Evolutionary conservation across 2,797 vertebrate species (phyloP).

Genomic region (Hafferia zeledoni): DNA sequence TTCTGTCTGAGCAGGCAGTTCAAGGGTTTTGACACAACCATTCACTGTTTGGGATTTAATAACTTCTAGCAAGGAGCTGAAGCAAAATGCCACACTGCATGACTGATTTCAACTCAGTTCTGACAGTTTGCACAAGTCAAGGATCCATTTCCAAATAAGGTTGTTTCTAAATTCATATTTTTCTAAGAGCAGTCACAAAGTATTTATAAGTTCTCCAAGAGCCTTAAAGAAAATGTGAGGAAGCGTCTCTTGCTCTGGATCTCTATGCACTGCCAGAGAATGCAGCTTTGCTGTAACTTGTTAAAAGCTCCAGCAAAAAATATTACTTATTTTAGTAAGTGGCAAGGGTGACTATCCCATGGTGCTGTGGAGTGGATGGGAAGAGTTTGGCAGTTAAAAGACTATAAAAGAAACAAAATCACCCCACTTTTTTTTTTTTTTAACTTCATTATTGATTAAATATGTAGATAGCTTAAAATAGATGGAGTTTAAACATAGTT

Average conservation of each 20-base stretch:
- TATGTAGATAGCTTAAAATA: neutral
- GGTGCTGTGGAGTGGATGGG: neutral
- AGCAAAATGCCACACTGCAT: neutral
- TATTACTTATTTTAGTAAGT: neutral
- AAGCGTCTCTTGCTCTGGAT: neutral
- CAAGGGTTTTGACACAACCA: neutral
- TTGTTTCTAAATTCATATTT: slow-evolving; percentile 10
- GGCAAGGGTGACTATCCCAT: neutral
- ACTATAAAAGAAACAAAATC: neutral
- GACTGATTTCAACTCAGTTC: neutral
- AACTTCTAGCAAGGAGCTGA: neutral
- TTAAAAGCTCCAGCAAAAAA: neutral
- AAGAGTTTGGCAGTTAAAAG: neutral
- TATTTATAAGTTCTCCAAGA: neutral
- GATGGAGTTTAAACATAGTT: neutral
- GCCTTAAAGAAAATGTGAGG: neutral
- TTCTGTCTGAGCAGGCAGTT: neutral
- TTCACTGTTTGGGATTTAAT: neutral
- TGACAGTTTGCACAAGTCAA: neutral
- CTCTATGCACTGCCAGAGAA: neutral
- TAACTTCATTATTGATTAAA: neutral
- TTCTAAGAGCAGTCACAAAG: neutral
- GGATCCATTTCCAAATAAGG: neutral
- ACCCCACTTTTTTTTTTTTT: accelerated
- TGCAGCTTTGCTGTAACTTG: neutral